Evolutionary conservation across 2,888 invertebrate species (phyloP), one percentile per base, ranked within the genome.

Genomic region (Punctoribates punctum): DNA sequence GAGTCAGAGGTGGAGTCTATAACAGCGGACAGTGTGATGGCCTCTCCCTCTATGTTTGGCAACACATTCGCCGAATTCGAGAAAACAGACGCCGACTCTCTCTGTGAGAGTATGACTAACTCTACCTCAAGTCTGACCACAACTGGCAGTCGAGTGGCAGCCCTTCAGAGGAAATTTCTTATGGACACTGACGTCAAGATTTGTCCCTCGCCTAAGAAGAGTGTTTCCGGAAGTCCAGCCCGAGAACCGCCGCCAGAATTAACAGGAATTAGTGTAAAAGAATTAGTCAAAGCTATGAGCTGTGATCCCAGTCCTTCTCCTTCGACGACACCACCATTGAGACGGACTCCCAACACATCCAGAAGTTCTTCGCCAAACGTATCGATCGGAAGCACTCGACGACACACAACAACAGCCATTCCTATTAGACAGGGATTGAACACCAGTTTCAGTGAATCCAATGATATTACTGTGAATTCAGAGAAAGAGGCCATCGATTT

Each of bases 261-360:
- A 76, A 86, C 87, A 23, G 88, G 88, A 0, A 88, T 89, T 1
- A 90, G 90, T 0, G 90, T 91, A 17, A 88, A 90, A 79, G 91
- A 91, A 79, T 83, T 91, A 74, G 90, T 91, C 4, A 89, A 90
- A 81, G 89, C 88, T 0, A 88, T 91, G 82, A 90, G 90, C 0
- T 91, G 91, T 82, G 88, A 89, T 77, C 86, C 90, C 72, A 89
- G 89, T 46, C 87, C 88, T 0, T 90, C 90, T 0, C 90, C 90
- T 8, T 89, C 90, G 4, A 88, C 88, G 70, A 90, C 90, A 0
- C 86, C 86, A 11, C 89, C 89, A 6, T 86, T 87, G 73, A 85
- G 86, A 76, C 82, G 82, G 78, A 83, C 85, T 1, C 77, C 78
- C 11, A 62, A 76, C 67, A 72, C 75, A n/a, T 79, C 78, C 11